These are phyloP conservation scores for Acanthopleura granulata DNA, from an alignment of 2,888 invertebrate species.

Conservation along the genomic window DNA sequence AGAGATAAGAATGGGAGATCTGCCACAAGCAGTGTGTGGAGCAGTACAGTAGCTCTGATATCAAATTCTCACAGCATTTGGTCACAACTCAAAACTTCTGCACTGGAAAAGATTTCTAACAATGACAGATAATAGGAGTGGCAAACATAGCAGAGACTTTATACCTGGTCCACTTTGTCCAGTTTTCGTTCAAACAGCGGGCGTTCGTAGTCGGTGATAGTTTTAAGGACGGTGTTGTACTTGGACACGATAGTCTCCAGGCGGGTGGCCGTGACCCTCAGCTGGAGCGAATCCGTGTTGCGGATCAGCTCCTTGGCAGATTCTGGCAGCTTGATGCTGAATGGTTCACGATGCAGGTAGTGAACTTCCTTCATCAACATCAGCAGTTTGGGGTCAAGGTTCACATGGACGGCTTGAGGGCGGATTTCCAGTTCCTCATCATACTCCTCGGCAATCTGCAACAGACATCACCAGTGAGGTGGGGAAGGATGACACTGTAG, in stretches of 20 bases:
- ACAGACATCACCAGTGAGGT: background rate
- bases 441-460: constrained; percentile 64
- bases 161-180: constrained; percentile 65
- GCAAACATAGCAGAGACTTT: too few relatives aligned
- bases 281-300: constrained; percentile 59
- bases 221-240: constrained; percentile 67
- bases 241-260: constrained; percentile 67
- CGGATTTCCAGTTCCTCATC: constrained; percentile 64
- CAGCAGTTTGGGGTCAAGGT: constrained; percentile 66
- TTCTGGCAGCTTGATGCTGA: constrained; percentile 55
- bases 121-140: too few relatives aligned
- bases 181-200: constrained; percentile 67
- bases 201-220: constrained; percentile 65
- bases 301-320: constrained; percentile 62
- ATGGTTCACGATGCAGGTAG: constrained; percentile 65
- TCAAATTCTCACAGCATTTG: too few relatives aligned
- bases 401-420: constrained; percentile 65
- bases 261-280: constrained; percentile 63
- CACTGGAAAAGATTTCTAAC: background rate
- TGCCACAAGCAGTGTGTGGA: too few relatives aligned
- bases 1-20: too few relatives aligned
- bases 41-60: too few relatives aligned
- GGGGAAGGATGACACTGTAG: too few relatives aligned
- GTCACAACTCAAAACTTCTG: background rate
- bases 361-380: constrained; percentile 65